These are phyloP conservation scores for Pseudachorutes palmiensis DNA, from an alignment of 1,140 invertebrate genomes.

Conservation along the genomic window DNA sequence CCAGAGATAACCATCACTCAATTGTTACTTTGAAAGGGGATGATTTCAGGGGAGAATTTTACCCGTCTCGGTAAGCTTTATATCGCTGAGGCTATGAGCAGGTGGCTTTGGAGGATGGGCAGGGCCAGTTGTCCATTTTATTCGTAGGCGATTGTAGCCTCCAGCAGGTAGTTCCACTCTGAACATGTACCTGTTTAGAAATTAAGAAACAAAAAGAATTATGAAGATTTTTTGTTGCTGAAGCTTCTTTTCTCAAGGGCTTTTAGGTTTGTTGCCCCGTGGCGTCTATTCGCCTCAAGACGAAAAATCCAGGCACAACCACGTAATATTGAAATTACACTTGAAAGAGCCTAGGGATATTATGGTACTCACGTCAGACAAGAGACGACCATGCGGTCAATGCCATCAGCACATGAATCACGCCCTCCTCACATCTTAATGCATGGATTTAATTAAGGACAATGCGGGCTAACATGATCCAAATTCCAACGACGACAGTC, in stretches of 20 bases:
- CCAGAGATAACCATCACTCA: too few species aligned
- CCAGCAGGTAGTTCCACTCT: too few species aligned
- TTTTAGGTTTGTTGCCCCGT: conserved; percentile 7
- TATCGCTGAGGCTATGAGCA: too few species aligned
- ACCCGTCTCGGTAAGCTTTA: background rate
- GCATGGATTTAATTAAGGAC: background rate
- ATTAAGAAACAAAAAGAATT: too few species aligned
- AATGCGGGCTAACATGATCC: too few species aligned
- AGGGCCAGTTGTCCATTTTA: background rate
- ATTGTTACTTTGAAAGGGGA: too few species aligned
- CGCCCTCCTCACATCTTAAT: background rate
- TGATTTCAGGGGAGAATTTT: background rate
- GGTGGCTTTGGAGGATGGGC: too few species aligned
- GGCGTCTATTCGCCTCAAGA: conserved; percentile 6
- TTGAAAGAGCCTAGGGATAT: conserved; percentile 1
- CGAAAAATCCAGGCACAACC: background rate
- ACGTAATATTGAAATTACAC: background rate
- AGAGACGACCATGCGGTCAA: conserved; percentile 3
- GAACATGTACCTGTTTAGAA: too few species aligned
- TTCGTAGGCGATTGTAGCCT: background rate
- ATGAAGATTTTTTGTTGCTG: background rate
- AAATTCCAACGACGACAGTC: too few species aligned
- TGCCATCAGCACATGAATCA: background rate
- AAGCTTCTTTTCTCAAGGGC: background rate
- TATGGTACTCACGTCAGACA: background rate